Evolutionary conservation across 2,113 vertebrate genomes (phyloP).

Genomic region (Pelvicachromis taeniatus): DNA sequence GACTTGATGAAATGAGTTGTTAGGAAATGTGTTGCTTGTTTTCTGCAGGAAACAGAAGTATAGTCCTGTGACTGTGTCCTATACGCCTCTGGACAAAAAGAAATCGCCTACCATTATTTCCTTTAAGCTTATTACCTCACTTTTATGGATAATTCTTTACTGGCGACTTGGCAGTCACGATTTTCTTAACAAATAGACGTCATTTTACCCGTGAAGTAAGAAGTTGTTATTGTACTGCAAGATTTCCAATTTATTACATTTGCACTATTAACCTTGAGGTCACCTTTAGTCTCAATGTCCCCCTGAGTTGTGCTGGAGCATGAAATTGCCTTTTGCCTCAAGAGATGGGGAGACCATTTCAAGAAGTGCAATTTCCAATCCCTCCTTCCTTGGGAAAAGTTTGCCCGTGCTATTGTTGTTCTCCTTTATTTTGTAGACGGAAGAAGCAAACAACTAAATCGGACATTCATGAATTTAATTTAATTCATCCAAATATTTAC

Average conservation of each 20-base stretch:
- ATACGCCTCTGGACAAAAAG: background rate
- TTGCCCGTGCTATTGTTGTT: background rate
- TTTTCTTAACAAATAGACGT: background rate
- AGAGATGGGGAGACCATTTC: constrained; percentile 45
- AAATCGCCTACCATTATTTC: background rate
- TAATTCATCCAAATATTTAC: background rate
- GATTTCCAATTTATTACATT: constrained; percentile 36
- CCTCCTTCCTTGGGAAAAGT: background rate
- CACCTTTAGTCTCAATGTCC: constrained; percentile 39
- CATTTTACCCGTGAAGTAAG: background rate
- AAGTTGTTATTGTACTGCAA: background rate
- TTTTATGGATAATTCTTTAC: background rate
- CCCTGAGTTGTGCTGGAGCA: constrained; percentile 49
- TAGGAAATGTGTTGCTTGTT: background rate
- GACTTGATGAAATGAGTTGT: background rate
- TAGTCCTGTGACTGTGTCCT: constrained; percentile 29
- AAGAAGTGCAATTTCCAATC: constrained; percentile 1
- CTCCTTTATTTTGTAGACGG: constrained; percentile 9
- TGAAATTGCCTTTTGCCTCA: constrained; percentile 67
- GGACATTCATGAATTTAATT: background rate
- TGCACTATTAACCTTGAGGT: constrained; percentile 59
- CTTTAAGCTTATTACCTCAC: background rate
- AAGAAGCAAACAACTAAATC: background rate
- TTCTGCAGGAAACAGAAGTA: background rate
- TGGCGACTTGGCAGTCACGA: background rate